Evolutionary conservation across 2,113 vertebrate genomes (phyloP).

Genomic region (Noturus placidus): DNA sequence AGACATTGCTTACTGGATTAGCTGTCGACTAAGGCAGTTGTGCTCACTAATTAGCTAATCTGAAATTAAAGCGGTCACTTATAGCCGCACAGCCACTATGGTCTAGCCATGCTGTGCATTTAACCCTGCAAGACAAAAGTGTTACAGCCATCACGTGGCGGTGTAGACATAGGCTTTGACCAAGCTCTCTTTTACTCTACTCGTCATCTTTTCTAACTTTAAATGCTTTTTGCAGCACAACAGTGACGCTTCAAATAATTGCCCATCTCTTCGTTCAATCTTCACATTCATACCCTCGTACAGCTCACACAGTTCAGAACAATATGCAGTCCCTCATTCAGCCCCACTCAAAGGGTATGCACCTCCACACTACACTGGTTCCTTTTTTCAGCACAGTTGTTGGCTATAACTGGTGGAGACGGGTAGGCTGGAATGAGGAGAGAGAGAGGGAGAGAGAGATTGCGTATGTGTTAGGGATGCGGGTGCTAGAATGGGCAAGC

Average conservation of each 20-base stretch:
- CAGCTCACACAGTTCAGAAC: conserved; percentile 12
- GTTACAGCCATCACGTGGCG: conserved; percentile 23
- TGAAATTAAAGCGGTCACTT: conserved; percentile 46
- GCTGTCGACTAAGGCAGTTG: neutral
- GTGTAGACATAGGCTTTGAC: conserved; percentile 17
- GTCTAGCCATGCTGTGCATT: conserved; percentile 5
- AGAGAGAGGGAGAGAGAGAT: conserved; percentile 32
- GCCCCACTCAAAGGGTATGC: conserved; percentile 49
- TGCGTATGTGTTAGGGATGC: conserved; percentile 50
- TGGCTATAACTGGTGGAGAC: conserved; percentile 43
- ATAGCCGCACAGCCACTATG: conserved; percentile 3
- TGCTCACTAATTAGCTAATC: conserved; percentile 1
- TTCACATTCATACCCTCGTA: conserved; percentile 24
- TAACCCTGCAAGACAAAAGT: conserved; percentile 11
- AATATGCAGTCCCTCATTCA: conserved; percentile 28
- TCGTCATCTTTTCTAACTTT: neutral
- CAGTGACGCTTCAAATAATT: conserved; percentile 43
- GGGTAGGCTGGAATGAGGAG: conserved; percentile 29
- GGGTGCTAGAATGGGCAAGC: conserved; percentile 43
- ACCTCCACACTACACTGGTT: conserved; percentile 68
- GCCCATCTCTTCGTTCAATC: conserved; percentile 14
- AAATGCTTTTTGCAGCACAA: conserved; percentile 39
- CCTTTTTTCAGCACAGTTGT: conserved; percentile 64
- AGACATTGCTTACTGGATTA: neutral
- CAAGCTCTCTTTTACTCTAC: conserved; percentile 13